Evolutionary conservation across 1,140 invertebrate genomes (phyloP), one percentile per base, ranked within the genome.

Genomic region (Scaptodrosophila lebanonensis): DNA sequence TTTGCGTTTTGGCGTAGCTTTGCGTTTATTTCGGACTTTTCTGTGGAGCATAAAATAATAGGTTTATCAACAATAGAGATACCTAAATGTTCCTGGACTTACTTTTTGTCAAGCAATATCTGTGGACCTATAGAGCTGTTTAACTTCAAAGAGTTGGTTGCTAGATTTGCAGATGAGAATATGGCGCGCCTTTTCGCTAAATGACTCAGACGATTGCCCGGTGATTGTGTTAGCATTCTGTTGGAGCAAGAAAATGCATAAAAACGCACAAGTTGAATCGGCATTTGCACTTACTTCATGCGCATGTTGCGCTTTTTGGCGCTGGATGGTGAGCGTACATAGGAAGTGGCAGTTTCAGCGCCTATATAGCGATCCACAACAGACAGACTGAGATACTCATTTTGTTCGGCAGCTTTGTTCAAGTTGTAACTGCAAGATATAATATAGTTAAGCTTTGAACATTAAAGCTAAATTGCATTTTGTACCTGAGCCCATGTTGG

Each of bases 171-270:
- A 25, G 89, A 91, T 7, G 91, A 91, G 72, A 92, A 92, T 25
- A 90, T 90, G 58, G 89, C 88, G 50, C 91, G 86, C 22, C 91
- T 84, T 63, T 88, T 89, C 1, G 91, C 90, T 42, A 92, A 87
- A 68, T 92, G 91, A 73, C 89, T 92, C 5, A 92, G 84, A 45
- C 91, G 87, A 66, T 91, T 90, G 0, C 91, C 90, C 1, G 91
- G 91, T 40, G 91, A 92, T 76, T 91, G 90, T 5, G 88, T 88
- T 5, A 87, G 86, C 60, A 85, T 88, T 52, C 88, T 87, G 49
- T 65, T 83, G 16, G 13, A 5, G 35, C 5, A 7, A 35, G 13
- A 39, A 5, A 9, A 35, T 7, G 3, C 20, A 25, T 12, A 32
- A 1, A 6, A 35, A 15, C 0, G 3, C 1, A 0, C 1, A 11